A percentile compares a stretch with the other conserved stretches of the same genome.
phyloP scores from a whole-genome alignment of 1,140 invertebrate genomes.

The Drosophila insularis region DNA sequence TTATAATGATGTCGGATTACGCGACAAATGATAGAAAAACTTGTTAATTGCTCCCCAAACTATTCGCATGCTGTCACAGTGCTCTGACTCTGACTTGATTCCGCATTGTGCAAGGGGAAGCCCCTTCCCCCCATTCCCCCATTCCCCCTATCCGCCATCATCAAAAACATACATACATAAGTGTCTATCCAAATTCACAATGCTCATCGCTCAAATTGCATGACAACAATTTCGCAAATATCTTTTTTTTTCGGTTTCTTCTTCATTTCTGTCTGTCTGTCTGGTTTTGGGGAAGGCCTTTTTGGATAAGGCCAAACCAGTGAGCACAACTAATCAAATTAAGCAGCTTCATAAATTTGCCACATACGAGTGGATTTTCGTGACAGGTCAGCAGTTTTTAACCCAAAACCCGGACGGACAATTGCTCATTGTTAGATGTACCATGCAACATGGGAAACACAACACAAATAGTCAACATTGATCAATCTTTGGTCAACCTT shows the following conservation, averaged over 20 bases:
- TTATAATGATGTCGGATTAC: conserved; percentile 65
- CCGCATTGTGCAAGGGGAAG: conserved; percentile 43
- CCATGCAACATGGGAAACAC: background rate
- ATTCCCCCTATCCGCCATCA: background rate
- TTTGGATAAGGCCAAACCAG: conserved; percentile 13
- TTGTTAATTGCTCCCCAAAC: conserved; percentile 59
- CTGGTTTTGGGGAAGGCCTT: no score
- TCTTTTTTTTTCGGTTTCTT: conserved; percentile 6
- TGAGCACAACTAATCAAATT: conserved; percentile 68
- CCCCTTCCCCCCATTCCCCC: no score
- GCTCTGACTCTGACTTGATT: conserved; percentile 29
- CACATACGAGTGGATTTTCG: conserved; percentile 51
- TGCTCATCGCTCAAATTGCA: conserved; percentile 28
- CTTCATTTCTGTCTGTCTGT: background rate
- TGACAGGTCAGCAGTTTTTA: conserved; percentile 38
- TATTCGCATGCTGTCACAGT: conserved; percentile 71
- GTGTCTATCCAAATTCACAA: background rate
- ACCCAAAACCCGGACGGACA: background rate
- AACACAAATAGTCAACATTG: background rate
- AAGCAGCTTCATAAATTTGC: conserved; percentile 44
- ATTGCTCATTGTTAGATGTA: background rate
- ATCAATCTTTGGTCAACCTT: no score
- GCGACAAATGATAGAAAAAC: conserved; percentile 56
- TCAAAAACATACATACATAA: background rate
- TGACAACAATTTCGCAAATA: conserved; percentile 52